Percentiles rank a stretch among this genome's conserved stretches.
These are phyloP conservation scores for Rotaria sp. DNA, from an alignment of 2,888 invertebrate species.

Conservation along the genomic window DNA sequence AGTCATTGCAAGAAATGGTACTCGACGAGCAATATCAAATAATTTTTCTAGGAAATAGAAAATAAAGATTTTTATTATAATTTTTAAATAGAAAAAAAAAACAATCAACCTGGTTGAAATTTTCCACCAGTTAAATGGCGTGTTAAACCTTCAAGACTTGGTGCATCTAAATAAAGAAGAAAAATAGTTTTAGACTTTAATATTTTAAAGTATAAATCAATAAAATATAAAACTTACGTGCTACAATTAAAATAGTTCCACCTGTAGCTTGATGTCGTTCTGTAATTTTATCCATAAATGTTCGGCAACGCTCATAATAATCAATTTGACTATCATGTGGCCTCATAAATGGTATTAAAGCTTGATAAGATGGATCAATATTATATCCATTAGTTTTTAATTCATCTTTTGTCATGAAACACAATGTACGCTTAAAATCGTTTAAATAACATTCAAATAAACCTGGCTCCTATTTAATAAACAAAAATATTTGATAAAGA, in stretches of 20 bases:
- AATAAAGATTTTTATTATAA: not conserved
- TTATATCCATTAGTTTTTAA: not conserved
- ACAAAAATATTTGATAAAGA: not conserved
- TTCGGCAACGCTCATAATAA: constrained; percentile 23
- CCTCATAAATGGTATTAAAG: not conserved
- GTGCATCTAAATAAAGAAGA: not conserved
- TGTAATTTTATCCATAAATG: not conserved
- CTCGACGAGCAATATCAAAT: constrained; percentile 27
- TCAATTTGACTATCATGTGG: constrained; percentile 10
- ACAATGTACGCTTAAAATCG: constrained; percentile 15
- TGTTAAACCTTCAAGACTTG: constrained; percentile 27
- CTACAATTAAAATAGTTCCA: constrained; percentile 17
- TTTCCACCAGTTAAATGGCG: constrained; percentile 19
- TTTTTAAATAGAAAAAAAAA: not conserved
- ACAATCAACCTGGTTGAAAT: not conserved
- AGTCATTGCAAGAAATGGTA: constrained; percentile 23
- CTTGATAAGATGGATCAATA: not conserved
- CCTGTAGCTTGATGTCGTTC: not conserved
- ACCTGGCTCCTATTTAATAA: not conserved
- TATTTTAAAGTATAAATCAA: not conserved
- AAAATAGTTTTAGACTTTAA: not conserved
- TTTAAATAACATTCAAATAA: constrained; percentile 28
- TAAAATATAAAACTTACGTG: not conserved
- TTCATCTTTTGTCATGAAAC: constrained; percentile 28
- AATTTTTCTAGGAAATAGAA: not conserved